phyloP scores from a whole-genome alignment of 2,797 vertebrate genomes.

The Mastacembelus armatus region DNA sequence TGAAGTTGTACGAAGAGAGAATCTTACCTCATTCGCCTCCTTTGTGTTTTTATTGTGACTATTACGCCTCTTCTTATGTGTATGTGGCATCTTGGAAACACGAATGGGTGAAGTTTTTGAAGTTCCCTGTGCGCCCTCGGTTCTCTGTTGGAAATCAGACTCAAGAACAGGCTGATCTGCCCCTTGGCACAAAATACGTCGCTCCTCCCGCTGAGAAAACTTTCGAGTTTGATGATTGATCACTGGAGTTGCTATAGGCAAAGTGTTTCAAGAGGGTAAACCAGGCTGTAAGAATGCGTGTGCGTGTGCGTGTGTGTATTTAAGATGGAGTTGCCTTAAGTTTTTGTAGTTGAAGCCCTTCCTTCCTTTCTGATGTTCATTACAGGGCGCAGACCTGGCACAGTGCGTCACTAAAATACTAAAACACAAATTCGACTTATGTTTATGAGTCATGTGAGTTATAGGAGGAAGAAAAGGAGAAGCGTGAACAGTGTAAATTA shows the following conservation, averaged over 20 bases:
- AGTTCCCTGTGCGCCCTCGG: conserved; percentile 24
- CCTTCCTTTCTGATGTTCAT: background rate
- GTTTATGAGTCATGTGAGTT: too few relatives aligned
- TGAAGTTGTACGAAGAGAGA: background rate
- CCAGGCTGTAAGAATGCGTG: conserved; percentile 1
- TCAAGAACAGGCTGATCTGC: conserved; percentile 6
- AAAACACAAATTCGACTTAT: too few relatives aligned
- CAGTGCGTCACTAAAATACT: too few relatives aligned
- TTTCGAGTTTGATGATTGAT: conserved; percentile 2
- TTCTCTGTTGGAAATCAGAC: background rate
- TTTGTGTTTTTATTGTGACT: conserved; percentile 65
- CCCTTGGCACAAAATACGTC: conserved; percentile 1
- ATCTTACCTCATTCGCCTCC: conserved; percentile 69
- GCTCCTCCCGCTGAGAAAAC: conserved; percentile 68
- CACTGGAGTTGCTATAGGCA: conserved; percentile 9
- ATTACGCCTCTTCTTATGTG: conserved; percentile 76
- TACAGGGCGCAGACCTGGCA: too few relatives aligned
- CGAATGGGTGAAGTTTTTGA: background rate
- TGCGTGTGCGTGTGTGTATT: background rate
- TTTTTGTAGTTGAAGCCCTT: too few relatives aligned
- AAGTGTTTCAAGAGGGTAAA: background rate
- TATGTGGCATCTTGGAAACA: conserved; percentile 77
- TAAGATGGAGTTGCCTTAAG: background rate
- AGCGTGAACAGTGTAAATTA: too few relatives aligned
- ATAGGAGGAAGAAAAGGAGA: too few relatives aligned